phyloP scores from a whole-genome alignment of 2,113 vertebrate species.

The Phaethornis superciliosus region DNA sequence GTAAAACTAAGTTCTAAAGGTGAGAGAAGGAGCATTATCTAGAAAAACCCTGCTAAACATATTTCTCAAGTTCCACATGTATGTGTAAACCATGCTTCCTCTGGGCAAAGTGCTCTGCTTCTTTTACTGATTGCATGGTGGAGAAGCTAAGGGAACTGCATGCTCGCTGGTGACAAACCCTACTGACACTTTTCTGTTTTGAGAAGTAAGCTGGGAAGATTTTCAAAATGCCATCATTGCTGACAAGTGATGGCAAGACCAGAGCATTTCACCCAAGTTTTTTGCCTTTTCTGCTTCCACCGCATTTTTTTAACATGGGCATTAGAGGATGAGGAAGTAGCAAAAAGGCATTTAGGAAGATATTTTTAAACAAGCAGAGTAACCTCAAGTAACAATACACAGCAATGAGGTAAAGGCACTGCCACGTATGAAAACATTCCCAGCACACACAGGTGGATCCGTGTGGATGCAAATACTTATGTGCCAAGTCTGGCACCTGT shows the following conservation, averaged over 20 bases:
- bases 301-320: neutral
- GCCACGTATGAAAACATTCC: neutral
- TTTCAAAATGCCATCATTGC: neutral
- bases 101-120: neutral
- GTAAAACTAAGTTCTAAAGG: neutral
- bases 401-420: neutral
- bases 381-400: neutral
- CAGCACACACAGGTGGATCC: neutral
- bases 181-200: neutral
- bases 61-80: neutral
- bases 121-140: neutral
- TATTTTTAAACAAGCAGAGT: neutral
- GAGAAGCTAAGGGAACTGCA: neutral
- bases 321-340: neutral
- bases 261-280: neutral
- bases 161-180: neutral
- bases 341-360: neutral
- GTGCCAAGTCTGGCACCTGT: neutral
- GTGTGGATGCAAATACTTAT: neutral
- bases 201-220: neutral
- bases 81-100: neutral
- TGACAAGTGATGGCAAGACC: neutral
- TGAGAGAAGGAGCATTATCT: neutral
- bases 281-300: constrained; percentile 1
- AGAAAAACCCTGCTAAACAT: neutral